phyloP scores from a whole-genome alignment of 2,888 invertebrate species.

The Apotomis betuletana region DNA sequence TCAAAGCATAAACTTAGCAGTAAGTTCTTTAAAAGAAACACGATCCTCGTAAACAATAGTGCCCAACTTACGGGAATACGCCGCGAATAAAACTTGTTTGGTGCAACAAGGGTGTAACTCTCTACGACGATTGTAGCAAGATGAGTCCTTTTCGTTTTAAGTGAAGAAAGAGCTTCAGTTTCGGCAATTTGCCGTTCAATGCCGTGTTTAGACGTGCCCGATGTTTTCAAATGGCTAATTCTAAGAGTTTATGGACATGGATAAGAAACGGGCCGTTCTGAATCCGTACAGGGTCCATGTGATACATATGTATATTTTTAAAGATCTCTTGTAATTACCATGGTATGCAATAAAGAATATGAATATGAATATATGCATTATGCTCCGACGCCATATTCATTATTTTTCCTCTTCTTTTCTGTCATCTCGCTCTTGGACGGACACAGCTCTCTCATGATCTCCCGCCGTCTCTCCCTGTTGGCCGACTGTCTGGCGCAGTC shows the following conservation, averaged over 20 bases:
- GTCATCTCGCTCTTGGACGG: too few relatives aligned
- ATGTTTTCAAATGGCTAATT: conserved; percentile 10
- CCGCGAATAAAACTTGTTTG: conserved; percentile 4
- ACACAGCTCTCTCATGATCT: too few relatives aligned
- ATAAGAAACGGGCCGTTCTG: background rate
- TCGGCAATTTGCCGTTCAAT: conserved; percentile 10
- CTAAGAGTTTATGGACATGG: background rate
- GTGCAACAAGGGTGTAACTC: background rate
- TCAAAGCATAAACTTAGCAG: background rate
- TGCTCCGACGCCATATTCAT: background rate
- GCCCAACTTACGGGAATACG: background rate
- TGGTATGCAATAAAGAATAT: too few relatives aligned
- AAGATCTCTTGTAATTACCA: too few relatives aligned
- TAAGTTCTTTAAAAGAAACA: conserved; percentile 7
- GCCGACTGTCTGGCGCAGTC: too few relatives aligned
- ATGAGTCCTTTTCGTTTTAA: background rate
- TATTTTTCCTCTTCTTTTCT: too few relatives aligned
- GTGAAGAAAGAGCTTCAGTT: background rate
- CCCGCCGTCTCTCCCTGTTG: too few relatives aligned
- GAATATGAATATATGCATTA: background rate
- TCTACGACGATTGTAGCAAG: background rate
- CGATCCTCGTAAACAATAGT: conserved; percentile 8
- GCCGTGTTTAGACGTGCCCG: background rate
- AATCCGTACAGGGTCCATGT: too few relatives aligned
- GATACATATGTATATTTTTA: too few relatives aligned